phyloP scores from a whole-genome alignment of 2,888 invertebrate genomes.

The Tipula unca region DNA sequence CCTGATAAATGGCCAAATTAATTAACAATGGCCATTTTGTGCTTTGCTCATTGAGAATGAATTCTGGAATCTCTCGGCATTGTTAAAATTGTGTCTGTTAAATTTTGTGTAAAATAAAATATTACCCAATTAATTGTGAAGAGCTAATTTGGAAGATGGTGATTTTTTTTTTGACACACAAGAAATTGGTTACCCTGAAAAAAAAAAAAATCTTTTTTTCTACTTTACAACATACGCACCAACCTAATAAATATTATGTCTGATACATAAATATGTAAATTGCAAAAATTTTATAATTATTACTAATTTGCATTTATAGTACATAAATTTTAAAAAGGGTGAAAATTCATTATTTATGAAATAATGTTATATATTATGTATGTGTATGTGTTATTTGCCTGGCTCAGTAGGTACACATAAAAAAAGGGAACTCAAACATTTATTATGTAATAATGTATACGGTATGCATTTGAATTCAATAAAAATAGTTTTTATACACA shows the following conservation, averaged over 20 bases:
- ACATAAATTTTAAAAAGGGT: background rate
- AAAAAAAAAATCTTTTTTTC: background rate
- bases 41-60: too few species aligned
- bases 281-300: background rate
- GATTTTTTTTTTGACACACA: too few species aligned
- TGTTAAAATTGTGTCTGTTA: too few species aligned
- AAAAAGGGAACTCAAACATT: background rate
- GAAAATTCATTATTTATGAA: background rate
- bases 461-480: background rate
- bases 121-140: too few species aligned
- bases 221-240: background rate
- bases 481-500: background rate
- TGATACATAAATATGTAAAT: background rate
- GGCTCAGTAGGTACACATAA: background rate
- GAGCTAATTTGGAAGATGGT: too few species aligned
- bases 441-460: background rate
- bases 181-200: too few species aligned
- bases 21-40: too few species aligned
- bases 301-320: slow-evolving; percentile 14
- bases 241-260: background rate
- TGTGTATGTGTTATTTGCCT: background rate
- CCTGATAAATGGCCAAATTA: too few species aligned
- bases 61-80: too few species aligned
- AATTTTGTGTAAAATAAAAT: too few species aligned
- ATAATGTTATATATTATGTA: background rate